Conservation (phyloP, 2,113 vertebrate species). For the Capreolus pygargus region DNA sequence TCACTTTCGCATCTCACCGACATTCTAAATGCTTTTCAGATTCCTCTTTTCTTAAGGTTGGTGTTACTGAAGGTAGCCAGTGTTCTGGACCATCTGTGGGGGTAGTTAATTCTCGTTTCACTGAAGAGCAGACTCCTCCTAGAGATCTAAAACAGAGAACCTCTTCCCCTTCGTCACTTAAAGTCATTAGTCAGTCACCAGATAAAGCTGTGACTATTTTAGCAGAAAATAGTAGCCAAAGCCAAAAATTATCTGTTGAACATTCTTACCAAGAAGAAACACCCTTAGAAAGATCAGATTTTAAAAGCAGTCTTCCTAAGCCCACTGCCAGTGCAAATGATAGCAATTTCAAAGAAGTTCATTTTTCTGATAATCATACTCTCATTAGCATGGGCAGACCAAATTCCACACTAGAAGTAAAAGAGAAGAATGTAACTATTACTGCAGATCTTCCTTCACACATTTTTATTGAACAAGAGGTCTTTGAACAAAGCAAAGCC, state of each 20-base stretch:
- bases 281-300: slow-evolving; percentile 36
- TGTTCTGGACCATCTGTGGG: slow-evolving; percentile 49
- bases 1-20: slow-evolving; percentile 80
- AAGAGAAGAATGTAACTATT: not conserved
- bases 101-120: slow-evolving; percentile 19
- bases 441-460: not conserved
- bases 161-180: not conserved
- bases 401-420: not conserved
- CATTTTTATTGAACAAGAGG: not conserved
- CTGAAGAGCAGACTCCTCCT: slow-evolving; percentile 30
- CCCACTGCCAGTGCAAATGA: not conserved
- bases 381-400: not conserved
- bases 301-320: not conserved
- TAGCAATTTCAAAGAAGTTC: not conserved
- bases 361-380: not conserved
- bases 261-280: slow-evolving; percentile 50
- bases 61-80: slow-evolving; percentile 57
- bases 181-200: not conserved
- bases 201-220: not conserved
- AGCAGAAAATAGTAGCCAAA: slow-evolving; percentile 29
- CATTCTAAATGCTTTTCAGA: slow-evolving; percentile 67
- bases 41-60: slow-evolving; percentile 65
- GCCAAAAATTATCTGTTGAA: slow-evolving; percentile 16
- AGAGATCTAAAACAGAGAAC: not conserved
- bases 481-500: not conserved